Evolutionary conservation across 2,888 invertebrate genomes (phyloP).

Genomic region (Meghimatium bilineatum): DNA sequence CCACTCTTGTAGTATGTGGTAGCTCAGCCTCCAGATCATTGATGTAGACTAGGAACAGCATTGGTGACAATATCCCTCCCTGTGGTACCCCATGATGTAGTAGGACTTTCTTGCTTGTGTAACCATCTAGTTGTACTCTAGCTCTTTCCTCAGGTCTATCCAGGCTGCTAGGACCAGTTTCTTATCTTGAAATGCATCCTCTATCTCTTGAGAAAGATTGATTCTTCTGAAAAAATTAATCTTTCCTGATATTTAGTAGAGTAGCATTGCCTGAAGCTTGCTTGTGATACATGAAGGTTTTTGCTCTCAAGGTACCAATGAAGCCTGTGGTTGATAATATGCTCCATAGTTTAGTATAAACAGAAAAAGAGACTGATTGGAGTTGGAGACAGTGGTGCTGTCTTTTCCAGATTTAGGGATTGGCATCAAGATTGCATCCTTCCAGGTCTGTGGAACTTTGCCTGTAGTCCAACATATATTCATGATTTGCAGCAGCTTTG

Average conservation of each 20-base stretch:
- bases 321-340: conserved; percentile 4
- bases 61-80: no score
- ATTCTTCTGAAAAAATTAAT: no score
- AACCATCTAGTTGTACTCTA: no score
- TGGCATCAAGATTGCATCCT: conserved; percentile 11
- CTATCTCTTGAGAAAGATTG: background rate
- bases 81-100: no score
- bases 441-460: conserved; percentile 23
- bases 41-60: no score
- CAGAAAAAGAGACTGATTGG: background rate
- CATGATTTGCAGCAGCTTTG: conserved; percentile 6
- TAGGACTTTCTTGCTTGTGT: no score
- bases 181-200: no score
- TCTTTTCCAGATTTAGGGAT: background rate
- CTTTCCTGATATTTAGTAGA: background rate
- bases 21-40: no score
- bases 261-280: background rate
- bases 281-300: background rate
- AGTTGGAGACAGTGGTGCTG: background rate
- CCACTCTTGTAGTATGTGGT: no score
- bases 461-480: background rate
- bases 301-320: background rate
- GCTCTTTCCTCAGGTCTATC: no score
- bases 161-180: no score
- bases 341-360: conserved; percentile 15